Evolutionary conservation across 2,888 invertebrate genomes (phyloP).

Genomic region (Drosophila peninsularis): DNA sequence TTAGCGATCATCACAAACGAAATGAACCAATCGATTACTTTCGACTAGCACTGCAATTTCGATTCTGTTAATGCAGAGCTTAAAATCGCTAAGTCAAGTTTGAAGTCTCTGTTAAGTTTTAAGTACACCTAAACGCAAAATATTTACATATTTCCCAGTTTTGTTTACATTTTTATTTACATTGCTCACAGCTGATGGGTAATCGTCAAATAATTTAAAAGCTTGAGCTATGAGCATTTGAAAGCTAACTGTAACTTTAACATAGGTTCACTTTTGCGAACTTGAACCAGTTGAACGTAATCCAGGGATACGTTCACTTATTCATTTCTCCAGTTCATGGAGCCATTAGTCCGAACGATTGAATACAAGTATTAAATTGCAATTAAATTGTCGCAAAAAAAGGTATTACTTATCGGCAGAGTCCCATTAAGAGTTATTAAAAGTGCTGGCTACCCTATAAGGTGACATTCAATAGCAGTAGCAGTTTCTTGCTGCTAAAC

Average conservation of each 20-base stretch:
- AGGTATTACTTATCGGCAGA: slow-evolving; percentile 32
- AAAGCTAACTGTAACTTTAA: slow-evolving; percentile 1
- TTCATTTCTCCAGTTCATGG: slow-evolving; percentile 1
- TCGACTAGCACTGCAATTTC: not conserved
- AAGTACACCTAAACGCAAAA: not conserved
- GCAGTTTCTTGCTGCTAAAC: not conserved
- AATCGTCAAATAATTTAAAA: not conserved
- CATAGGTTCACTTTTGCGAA: slow-evolving; percentile 2
- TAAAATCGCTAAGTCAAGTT: not conserved
- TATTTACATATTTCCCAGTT: not conserved
- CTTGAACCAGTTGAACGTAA: slow-evolving; percentile 14
- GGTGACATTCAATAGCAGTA: not conserved
- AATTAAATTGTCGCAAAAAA: slow-evolving; percentile 43
- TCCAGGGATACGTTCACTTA: slow-evolving; percentile 5
- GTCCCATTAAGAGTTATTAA: not conserved
- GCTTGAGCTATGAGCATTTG: not conserved
- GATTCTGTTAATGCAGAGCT: not conserved
- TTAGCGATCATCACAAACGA: not conserved
- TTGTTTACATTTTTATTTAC: not conserved
- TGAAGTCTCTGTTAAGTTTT: not conserved
- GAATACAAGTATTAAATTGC: slow-evolving; percentile 30
- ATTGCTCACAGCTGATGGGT: not conserved
- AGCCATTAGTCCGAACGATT: slow-evolving; percentile 17
- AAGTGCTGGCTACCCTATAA: not conserved
- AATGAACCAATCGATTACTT: not conserved